Conservation (phyloP, 1,140 invertebrate species). For the Capitella teleta region DNA sequence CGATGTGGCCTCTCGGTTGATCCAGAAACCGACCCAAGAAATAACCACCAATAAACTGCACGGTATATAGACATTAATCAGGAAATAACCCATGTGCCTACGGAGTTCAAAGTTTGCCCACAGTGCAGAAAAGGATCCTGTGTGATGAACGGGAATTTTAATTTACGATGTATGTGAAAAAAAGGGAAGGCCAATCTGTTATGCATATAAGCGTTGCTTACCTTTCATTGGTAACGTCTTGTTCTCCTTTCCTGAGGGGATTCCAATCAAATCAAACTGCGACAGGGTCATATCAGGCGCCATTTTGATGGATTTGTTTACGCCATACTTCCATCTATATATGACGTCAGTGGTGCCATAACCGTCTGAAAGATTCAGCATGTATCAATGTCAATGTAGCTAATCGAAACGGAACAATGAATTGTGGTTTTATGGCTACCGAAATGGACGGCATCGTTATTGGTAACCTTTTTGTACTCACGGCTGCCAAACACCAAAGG, state of each 20-base stretch:
- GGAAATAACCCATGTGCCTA: slow-evolving; percentile 38
- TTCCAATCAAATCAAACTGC: slow-evolving; percentile 41
- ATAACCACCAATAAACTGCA: slow-evolving; percentile 37
- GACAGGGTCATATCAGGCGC: slow-evolving; percentile 34
- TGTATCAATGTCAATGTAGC: no score
- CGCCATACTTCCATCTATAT: slow-evolving; percentile 38
- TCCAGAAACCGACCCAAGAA: slow-evolving; percentile 47
- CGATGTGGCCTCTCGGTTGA: slow-evolving; percentile 85
- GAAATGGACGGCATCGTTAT: no score
- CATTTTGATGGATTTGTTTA: slow-evolving; percentile 21
- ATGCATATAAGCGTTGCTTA: no score
- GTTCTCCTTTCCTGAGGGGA: slow-evolving; percentile 26
- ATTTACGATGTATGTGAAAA: no score
- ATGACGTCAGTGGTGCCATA: slow-evolving; percentile 33
- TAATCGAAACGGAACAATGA: no score
- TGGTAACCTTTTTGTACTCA: no score
- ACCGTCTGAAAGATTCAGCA: slow-evolving; percentile 28
- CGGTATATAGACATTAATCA: slow-evolving; percentile 39
- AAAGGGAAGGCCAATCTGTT: no score
- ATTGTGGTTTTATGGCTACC: no score
- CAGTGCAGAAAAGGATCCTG: slow-evolving; percentile 22
- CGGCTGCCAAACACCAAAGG: slow-evolving; percentile 87
- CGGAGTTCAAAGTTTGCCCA: slow-evolving; percentile 30
- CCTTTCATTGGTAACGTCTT: no score
- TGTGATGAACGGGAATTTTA: no score